These are phyloP conservation scores for Drosophila biarmipes DNA, from an alignment of 1,140 invertebrate species.

Conservation along the genomic window DNA sequence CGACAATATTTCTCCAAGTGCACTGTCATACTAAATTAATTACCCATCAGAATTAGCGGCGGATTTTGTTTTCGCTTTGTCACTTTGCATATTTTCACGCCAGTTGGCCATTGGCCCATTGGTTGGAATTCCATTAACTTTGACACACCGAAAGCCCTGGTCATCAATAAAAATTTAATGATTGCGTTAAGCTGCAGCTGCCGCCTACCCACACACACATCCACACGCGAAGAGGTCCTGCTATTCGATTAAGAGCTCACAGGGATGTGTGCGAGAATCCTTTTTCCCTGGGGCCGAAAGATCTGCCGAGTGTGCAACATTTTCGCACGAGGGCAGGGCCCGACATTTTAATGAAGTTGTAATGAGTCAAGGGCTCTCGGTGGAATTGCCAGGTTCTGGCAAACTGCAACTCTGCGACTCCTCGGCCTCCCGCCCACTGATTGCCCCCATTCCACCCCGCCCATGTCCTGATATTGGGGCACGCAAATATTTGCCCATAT, in stretches of 20 bases:
- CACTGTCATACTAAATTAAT: slow-evolving; percentile 66
- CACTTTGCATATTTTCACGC: slow-evolving; percentile 78
- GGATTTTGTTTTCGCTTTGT: slow-evolving; percentile 49
- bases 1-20: slow-evolving; percentile 15
- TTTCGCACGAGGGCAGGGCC: slow-evolving; percentile 21
- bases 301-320: slow-evolving; percentile 61
- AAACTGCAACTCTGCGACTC: slow-evolving; percentile 43
- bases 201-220: slow-evolving; percentile 11
- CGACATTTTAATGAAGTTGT: slow-evolving; percentile 74
- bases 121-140: slow-evolving; percentile 70
- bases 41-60: slow-evolving; percentile 72
- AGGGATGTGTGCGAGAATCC: slow-evolving; percentile 1
- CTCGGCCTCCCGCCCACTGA: not conserved
- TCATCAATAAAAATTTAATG: slow-evolving; percentile 77
- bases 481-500: slow-evolving; percentile 76
- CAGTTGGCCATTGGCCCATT: slow-evolving; percentile 27
- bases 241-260: slow-evolving; percentile 57
- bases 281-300: slow-evolving; percentile 15
- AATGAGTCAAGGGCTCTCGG: slow-evolving; percentile 50
- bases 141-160: slow-evolving; percentile 36
- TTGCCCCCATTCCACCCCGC: not conserved
- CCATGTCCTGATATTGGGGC: slow-evolving; percentile 20
- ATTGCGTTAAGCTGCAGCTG: slow-evolving; percentile 48
- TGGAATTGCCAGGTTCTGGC: slow-evolving; percentile 23
- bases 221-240: slow-evolving; percentile 27